Evolutionary conservation across 2,113 vertebrate genomes (phyloP).

Genomic region (Polypterus bichir): DNA sequence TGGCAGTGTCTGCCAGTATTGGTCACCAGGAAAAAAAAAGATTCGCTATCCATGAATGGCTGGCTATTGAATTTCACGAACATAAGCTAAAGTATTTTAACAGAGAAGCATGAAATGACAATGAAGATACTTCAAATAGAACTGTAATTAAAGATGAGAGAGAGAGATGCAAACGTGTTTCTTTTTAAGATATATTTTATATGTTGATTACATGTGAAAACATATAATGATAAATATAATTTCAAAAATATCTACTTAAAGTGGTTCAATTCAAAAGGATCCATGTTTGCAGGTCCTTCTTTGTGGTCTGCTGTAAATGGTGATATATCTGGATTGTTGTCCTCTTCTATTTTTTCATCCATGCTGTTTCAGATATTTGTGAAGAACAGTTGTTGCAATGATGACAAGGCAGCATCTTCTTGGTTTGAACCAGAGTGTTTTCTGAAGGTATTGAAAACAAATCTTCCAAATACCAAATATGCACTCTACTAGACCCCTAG

Average conservation of each 20-base stretch:
- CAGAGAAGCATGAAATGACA: too few relatives aligned
- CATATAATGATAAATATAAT: too few relatives aligned
- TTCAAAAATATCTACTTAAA: background rate
- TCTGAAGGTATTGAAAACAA: conserved; percentile 10
- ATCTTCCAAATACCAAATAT: conserved; percentile 16
- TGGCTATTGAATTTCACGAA: too few relatives aligned
- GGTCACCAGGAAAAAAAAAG: too few relatives aligned
- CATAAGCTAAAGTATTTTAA: too few relatives aligned
- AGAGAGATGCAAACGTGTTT: too few relatives aligned
- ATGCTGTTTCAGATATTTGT: conserved; percentile 7
- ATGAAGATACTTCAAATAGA: too few relatives aligned
- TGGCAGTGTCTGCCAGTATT: too few relatives aligned
- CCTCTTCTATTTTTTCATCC: conserved; percentile 7
- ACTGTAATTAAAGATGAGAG: too few relatives aligned
- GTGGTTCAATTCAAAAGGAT: conserved; percentile 9
- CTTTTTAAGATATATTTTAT: too few relatives aligned
- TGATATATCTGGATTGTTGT: conserved; percentile 6
- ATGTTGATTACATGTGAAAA: too few relatives aligned
- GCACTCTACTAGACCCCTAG: conserved; percentile 9
- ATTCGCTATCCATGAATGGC: too few relatives aligned
- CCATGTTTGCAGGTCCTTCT: conserved; percentile 8
- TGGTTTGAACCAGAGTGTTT: conserved; percentile 11
- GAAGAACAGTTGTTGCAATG: conserved; percentile 1
- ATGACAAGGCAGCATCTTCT: conserved; percentile 14
- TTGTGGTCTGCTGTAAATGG: conserved; percentile 7